Conservation (phyloP, 2,888 invertebrate species). For the Ectropis crepuscularia region DNA sequence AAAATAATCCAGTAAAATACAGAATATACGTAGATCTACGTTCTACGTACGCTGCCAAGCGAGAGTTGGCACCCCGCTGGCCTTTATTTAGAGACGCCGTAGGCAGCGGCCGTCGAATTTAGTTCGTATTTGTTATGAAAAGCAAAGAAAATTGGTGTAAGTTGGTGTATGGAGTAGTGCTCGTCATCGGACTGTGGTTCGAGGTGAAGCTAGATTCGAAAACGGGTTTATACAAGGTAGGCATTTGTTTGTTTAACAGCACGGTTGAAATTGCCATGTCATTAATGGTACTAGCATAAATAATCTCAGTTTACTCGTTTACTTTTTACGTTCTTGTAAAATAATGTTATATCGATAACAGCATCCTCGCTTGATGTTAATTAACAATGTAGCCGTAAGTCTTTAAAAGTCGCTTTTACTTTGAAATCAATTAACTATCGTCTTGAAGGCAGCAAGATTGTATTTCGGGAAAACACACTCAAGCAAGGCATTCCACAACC, state of each 20-base stretch:
- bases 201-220: conserved; percentile 43
- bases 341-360: too few relatives aligned
- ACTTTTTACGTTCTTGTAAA: too few relatives aligned
- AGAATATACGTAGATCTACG: conserved; percentile 7
- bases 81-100: conserved; percentile 37
- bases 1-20: conserved; percentile 44
- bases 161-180: conserved; percentile 41
- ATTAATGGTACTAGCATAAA: too few relatives aligned
- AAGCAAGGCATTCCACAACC: too few relatives aligned
- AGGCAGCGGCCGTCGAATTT: conserved; percentile 17
- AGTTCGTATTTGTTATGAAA: conserved; percentile 42
- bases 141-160: conserved; percentile 38
- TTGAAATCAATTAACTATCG: too few relatives aligned
- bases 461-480: too few relatives aligned
- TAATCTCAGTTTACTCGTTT: too few relatives aligned
- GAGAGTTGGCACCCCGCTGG: conserved; percentile 33
- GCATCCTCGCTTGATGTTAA: too few relatives aligned
- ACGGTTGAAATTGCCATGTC: too few relatives aligned
- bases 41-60: conserved; percentile 36
- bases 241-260: neutral
- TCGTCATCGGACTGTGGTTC: conserved; percentile 47
- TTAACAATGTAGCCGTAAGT: too few relatives aligned
- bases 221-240: conserved; percentile 40
- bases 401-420: too few relatives aligned
- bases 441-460: too few relatives aligned